Base-by-base conservation (phyloP, 2,888 invertebrate genomes). In the Helleia helle region DNA sequence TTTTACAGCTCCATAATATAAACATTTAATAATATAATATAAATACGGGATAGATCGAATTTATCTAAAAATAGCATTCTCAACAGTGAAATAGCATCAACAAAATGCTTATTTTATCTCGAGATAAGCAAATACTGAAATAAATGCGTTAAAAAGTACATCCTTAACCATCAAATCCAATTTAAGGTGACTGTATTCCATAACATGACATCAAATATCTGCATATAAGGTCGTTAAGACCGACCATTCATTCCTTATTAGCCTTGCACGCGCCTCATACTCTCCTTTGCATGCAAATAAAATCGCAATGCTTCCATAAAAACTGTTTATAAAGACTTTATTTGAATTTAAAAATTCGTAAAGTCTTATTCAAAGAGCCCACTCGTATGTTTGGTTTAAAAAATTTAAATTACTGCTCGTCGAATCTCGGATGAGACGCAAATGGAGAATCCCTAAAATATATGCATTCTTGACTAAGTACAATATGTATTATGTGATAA, bases 271-370 rank as follows among this genome's bases (percentile, higher is more conserved):
- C 69, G 73, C 70, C 70, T 63, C 68, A 60, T 55, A 59, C 62
- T 72, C 74, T 75, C 79, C 77, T 73, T 62, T 57, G 65, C 65
- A 75, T 77, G 71, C 67, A 71, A 77, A 81, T 81, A 81, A 77
- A 72, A 77, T 70, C 71, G 71, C 70, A 72, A 71, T 65, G 62
- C 70, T 61, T 63, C 71, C 71, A 79, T 83, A 80, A 83, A 80
- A 65, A 74, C 67, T 60, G 60, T 72, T 80, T 81, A 79, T 80
- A 76, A 77, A 80, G 77, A 75, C 76, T 79, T 79, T 77, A 80
- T 76, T 65, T 56, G 64, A 63, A 47, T 76, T 81, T 74, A 74
- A 80, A 74, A 76, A 75, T 80, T 73, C 73, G 71, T 81, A 74
- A 81, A 74, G 71, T 75, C 80, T 80, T 79, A 81, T 70, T 80